Percentiles rank a stretch among this genome's conserved stretches.
Evolutionary conservation across 2,113 vertebrate genomes (phyloP).

Genomic region (Ophthalmolycus amberensis): DNA sequence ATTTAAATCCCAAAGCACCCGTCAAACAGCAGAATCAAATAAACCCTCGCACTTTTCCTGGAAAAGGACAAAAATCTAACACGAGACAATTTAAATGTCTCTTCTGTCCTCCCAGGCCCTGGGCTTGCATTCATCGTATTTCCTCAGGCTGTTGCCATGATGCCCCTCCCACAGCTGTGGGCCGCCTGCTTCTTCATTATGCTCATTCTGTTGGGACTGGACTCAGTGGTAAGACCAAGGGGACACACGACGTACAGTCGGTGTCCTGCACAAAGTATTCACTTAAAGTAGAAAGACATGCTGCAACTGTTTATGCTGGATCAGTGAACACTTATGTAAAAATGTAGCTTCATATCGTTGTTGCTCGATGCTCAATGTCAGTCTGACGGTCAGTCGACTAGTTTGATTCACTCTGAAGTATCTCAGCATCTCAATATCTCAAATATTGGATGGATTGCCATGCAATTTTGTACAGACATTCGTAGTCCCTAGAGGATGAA

Average conservation of each 20-base stretch:
- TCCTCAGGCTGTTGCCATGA: slow-evolving; percentile 62
- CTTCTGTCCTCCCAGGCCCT: slow-evolving; percentile 34
- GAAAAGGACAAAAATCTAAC: not conserved
- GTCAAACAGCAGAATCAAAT: not conserved
- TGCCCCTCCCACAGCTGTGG: slow-evolving; percentile 63
- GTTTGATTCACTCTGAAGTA: not conserved
- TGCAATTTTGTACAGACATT: not conserved
- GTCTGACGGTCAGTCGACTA: not conserved
- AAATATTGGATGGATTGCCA: not conserved
- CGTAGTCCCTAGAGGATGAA: not conserved
- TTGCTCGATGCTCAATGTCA: not conserved
- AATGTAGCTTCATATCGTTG: not conserved
- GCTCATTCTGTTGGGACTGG: slow-evolving; percentile 62
- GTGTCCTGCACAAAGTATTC: not conserved
- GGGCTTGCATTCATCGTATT: slow-evolving; percentile 61
- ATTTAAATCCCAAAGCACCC: not conserved
- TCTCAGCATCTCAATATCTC: not conserved
- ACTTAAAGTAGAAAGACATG: not conserved
- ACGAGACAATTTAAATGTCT: not conserved
- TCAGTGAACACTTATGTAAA: not conserved
- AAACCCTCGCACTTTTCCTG: not conserved
- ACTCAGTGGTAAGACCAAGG: slow-evolving; percentile 45
- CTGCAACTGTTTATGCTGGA: not conserved
- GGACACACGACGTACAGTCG: too few relatives aligned
- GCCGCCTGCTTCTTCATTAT: slow-evolving; percentile 64